Evolutionary conservation across 1,140 invertebrate species (phyloP).

Genomic region (Carcinoscorpius rotundicauda): DNA sequence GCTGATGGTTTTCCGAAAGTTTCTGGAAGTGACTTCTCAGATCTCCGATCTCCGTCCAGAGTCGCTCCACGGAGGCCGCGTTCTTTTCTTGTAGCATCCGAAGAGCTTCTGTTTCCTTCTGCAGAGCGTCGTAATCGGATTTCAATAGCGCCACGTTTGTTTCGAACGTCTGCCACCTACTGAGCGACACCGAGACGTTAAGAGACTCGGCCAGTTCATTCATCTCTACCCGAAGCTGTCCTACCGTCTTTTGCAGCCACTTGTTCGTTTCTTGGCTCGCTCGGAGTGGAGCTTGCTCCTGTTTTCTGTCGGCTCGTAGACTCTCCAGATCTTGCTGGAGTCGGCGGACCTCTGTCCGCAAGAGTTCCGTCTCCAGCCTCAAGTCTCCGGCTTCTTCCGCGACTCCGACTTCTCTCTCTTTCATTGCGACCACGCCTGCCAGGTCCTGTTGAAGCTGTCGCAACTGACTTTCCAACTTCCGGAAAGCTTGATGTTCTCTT

Average conservation of each 20-base stretch:
- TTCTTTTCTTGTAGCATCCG: conserved; percentile 8
- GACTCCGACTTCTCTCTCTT: conserved; percentile 1
- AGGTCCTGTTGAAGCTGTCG: neutral
- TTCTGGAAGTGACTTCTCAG: conserved; percentile 10
- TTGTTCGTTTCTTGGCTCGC: conserved; percentile 9
- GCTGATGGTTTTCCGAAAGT: conserved; percentile 3
- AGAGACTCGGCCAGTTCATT: conserved; percentile 17
- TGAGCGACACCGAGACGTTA: conserved; percentile 14
- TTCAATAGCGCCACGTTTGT: conserved; percentile 7
- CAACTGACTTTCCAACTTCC: conserved; percentile 1
- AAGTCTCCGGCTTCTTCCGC: conserved; percentile 2
- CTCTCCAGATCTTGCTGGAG: conserved; percentile 1
- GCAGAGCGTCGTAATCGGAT: conserved; percentile 11
- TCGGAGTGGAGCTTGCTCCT: too few species aligned
- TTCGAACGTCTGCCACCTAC: conserved; percentile 8
- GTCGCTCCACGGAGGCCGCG: conserved; percentile 7
- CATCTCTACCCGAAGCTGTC: conserved; percentile 16
- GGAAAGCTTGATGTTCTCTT: neutral
- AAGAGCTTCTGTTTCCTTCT: conserved; percentile 10
- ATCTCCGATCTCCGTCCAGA: conserved; percentile 14
- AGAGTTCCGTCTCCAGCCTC: conserved; percentile 3
- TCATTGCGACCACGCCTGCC: neutral
- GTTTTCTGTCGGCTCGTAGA: too few species aligned
- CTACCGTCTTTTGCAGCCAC: conserved; percentile 19
- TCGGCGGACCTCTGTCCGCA: neutral